A percentile compares a stretch with the other conserved stretches of the same genome.
phyloP scores from a whole-genome alignment of 2,113 vertebrate species.

The Procapra przewalskii region DNA sequence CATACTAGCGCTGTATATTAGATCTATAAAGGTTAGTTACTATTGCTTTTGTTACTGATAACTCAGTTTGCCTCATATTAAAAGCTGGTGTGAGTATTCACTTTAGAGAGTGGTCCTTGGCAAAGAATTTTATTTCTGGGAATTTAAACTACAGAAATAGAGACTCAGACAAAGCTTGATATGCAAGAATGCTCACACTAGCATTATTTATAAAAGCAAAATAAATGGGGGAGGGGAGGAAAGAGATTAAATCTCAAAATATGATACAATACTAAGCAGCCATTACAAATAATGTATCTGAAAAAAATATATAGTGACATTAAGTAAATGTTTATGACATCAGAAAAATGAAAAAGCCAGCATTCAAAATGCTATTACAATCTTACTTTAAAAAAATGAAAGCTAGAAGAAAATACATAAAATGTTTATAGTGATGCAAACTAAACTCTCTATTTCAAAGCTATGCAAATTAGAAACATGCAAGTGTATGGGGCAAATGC shows the following conservation, averaged over 20 bases:
- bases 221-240: not conserved
- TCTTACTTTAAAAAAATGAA: conserved; percentile 6
- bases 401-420: not conserved
- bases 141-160: not conserved
- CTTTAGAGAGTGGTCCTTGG: not conserved
- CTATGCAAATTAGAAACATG: not conserved
- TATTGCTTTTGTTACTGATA: not conserved
- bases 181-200: not conserved
- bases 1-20: not conserved
- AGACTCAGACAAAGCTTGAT: not conserved
- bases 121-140: not conserved
- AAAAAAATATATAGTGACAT: not conserved
- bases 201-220: not conserved
- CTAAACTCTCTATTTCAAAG: conserved; percentile 20
- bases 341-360: not conserved
- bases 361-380: not conserved
- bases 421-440: not conserved
- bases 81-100: not conserved
- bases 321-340: conserved; percentile 26
- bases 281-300: not conserved
- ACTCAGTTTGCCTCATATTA: not conserved
- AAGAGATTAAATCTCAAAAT: conserved; percentile 25
- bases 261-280: not conserved
- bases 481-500: not conserved
- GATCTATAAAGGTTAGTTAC: not conserved